phyloP scores from a whole-genome alignment of 92 coral and sea anemone species.

The Porites evermanni region DNA sequence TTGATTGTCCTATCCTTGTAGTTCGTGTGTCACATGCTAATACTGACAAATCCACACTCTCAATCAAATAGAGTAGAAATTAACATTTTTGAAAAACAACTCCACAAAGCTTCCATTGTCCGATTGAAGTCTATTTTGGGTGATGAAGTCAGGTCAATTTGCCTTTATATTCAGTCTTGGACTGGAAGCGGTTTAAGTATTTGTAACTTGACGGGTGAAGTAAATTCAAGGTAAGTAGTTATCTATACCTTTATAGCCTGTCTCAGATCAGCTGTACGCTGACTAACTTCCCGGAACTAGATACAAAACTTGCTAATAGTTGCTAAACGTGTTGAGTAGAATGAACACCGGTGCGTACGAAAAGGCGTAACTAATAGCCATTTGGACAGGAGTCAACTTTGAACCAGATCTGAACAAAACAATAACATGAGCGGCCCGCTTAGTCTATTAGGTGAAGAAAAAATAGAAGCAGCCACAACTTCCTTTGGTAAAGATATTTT shows the following conservation, averaged over 20 bases:
- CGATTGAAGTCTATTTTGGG: conserved; percentile 18
- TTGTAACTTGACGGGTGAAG: background rate
- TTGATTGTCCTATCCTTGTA: conserved; percentile 17
- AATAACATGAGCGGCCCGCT: background rate
- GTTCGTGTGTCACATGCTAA: conserved; percentile 6
- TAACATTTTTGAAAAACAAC: conserved; percentile 44
- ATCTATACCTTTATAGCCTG: background rate
- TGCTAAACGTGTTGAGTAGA: background rate
- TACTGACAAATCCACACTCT: conserved; percentile 22
- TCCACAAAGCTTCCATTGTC: conserved; percentile 46
- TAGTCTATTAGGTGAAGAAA: background rate
- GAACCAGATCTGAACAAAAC: no score
- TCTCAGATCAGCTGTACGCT: conserved; percentile 7
- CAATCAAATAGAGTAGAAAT: conserved; percentile 27
- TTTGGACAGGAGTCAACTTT: conserved; percentile 11
- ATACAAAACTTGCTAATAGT: background rate
- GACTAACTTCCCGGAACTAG: conserved; percentile 8
- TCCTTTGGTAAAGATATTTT: conserved; percentile 27
- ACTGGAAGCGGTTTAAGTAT: background rate
- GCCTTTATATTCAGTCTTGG: conserved; percentile 8
- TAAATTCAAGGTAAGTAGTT: conserved; percentile 10
- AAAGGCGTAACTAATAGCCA: background rate
- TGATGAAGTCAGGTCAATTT: conserved; percentile 24
- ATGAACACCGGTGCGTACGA: conserved; percentile 7
- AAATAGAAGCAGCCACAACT: background rate